phyloP scores from a whole-genome alignment of 2,113 vertebrate species.

The Noctilio leporinus region DNA sequence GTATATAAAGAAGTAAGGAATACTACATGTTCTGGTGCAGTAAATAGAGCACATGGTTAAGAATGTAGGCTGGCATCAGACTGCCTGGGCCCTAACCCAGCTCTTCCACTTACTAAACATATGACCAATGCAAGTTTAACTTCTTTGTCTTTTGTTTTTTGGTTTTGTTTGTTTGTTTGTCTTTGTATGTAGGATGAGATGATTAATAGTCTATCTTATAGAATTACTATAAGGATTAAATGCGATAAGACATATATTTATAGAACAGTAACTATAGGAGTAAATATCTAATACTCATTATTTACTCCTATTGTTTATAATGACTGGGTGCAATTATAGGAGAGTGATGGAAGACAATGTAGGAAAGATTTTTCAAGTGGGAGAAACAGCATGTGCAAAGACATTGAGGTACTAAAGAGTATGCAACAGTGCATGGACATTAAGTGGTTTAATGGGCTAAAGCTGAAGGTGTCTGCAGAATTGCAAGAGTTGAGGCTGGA shows the following conservation, averaged over 20 bases:
- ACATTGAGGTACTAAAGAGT: not conserved
- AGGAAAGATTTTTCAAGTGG: not conserved
- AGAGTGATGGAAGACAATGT: not conserved
- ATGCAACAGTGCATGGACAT: not conserved
- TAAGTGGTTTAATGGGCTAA: not conserved
- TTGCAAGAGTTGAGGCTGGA: not conserved
- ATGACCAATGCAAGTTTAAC: not conserved
- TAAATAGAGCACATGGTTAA: not conserved
- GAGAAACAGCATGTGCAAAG: not conserved
- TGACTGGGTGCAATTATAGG: not conserved
- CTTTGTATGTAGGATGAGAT: not conserved
- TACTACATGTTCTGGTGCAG: not conserved
- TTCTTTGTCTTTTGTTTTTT: not conserved
- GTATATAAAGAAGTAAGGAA: not conserved
- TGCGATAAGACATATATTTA: not conserved
- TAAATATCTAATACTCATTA: not conserved
- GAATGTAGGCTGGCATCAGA: not conserved
- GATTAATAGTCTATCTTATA: not conserved
- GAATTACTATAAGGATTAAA: not conserved
- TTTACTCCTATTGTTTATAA: not conserved
- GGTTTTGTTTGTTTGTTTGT: not conserved
- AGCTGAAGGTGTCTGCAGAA: not conserved
- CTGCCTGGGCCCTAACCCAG: accelerated
- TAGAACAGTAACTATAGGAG: not conserved
- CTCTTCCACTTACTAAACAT: not conserved